Conservation (phyloP, 2,888 invertebrate species). For the Belgica antarctica region DNA sequence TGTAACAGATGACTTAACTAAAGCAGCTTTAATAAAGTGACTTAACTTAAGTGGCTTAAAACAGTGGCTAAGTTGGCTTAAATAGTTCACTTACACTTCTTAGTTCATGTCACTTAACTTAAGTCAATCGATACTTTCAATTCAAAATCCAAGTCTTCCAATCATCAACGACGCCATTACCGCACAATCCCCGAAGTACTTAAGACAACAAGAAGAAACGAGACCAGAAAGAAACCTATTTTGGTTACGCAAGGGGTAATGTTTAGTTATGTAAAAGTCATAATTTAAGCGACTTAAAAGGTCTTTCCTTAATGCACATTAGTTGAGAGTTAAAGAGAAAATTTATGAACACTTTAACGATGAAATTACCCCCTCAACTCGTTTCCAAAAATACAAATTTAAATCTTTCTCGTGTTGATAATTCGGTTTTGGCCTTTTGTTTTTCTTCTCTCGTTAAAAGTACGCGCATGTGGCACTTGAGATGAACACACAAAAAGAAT, state of each 20-base stretch:
- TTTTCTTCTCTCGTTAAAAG: not conserved
- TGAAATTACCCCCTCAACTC: not conserved
- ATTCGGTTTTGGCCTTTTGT: too few species aligned
- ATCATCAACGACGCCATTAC: too few species aligned
- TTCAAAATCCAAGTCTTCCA: too few species aligned
- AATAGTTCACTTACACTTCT: too few species aligned
- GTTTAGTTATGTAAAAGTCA: conserved; percentile 7
- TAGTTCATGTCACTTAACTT: too few species aligned
- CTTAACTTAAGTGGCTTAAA: too few species aligned
- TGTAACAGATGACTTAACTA: too few species aligned
- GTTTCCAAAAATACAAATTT: conserved; percentile 22
- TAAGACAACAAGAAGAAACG: not conserved
- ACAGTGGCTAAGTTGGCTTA: too few species aligned
- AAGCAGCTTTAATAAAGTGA: too few species aligned
- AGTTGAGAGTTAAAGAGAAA: not conserved
- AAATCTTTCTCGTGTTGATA: too few species aligned
- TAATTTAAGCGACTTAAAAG: conserved; percentile 26
- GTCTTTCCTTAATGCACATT: conserved; percentile 21
- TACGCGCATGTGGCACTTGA: conserved; percentile 12
- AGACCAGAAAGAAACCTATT: conserved; percentile 26
- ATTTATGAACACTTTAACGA: conserved; percentile 17
- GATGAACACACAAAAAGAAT: not conserved
- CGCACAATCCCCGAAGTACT: too few species aligned
- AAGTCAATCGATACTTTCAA: too few species aligned
- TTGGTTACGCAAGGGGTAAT: conserved; percentile 9